Evolutionary conservation across 2,888 invertebrate species (phyloP), one percentile per base, ranked within the genome.

Genomic region (Hoplodrina ambigua): DNA sequence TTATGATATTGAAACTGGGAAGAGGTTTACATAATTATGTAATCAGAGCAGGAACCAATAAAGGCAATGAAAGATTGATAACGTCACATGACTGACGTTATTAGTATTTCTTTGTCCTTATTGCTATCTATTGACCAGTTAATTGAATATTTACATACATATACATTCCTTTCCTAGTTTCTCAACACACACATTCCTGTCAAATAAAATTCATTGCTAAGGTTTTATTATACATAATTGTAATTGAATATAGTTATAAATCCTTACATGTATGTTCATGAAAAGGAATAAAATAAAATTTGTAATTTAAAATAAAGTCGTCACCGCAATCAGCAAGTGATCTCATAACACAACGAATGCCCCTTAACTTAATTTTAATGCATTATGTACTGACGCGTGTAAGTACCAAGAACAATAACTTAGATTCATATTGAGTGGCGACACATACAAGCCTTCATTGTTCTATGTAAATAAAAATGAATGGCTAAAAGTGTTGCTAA

Each of bases 361-460:
- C 30, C 19, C 25, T 44, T 80, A 64, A 61, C 44, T 78, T 71
- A 52, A 60, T 63, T 71, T 67, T 52, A 75, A 53, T 67, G 11
- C 37, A 70, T 52, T 64, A 53, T 66, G 15, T 54, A 60, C 65
- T 41, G 70, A 69, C 33, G 69, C 44, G 4, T 57, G n/a, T 57
- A 50, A 62, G 17, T 56, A 7, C 33, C 53, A 66, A 67, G 64
- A 59, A 62, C 75, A 65, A 76, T 72, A 62, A 62, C 53, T 64
- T 62, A 62, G 20, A 59, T 76, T 41, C 33, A 15, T 66, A 66
- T 53, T 56, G 77, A 66, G 80, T 37, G 11, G 17, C 37, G 37
- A 37, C 8, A 37, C 37, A 7, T 37, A 37, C 37, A 37, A n/a
- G n/a, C n/a, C n/a, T n/a, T n/a, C n/a, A n/a, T n/a, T n/a, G n/a